These are phyloP conservation scores for Oxycera nigricornis DNA, from an alignment of 2,888 invertebrate species.

Conservation along the genomic window DNA sequence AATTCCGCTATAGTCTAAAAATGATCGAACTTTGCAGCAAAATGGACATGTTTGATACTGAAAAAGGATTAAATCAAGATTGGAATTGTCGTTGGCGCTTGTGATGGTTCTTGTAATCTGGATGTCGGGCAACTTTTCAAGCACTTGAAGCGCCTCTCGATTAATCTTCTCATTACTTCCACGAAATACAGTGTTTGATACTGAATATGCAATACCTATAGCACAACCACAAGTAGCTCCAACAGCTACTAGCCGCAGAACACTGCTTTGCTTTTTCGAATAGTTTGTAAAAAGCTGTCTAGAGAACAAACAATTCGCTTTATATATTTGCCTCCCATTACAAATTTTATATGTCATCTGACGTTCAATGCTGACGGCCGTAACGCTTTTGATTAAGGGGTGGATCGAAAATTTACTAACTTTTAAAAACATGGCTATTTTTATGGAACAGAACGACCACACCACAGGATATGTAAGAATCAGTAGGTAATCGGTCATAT, in stretches of 20 bases:
- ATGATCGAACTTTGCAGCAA: conserved; percentile 89
- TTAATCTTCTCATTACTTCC: neutral
- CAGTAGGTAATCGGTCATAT: no score
- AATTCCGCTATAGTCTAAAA: conserved; percentile 90
- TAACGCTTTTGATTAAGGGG: no score
- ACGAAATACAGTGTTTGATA: neutral
- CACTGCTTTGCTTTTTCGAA: no score
- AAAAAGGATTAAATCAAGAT: conserved; percentile 84
- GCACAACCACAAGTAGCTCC: neutral
- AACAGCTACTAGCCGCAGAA: neutral
- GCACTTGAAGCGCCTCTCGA: neutral
- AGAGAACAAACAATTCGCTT: no score
- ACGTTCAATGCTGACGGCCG: no score
- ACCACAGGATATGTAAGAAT: no score
- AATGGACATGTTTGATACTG: conserved; percentile 99
- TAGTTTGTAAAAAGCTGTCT: no score
- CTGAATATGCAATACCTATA: neutral
- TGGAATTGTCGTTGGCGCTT: conserved; percentile 70
- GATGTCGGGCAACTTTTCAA: conserved; percentile 64
- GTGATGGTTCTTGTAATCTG: conserved; percentile 69
- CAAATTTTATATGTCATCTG: no score
- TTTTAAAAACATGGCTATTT: no score
- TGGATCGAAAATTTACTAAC: no score
- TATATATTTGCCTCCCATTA: no score
- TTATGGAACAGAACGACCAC: no score